Conservation (phyloP, 23 tunicate species). For the Styela plicata region DNA sequence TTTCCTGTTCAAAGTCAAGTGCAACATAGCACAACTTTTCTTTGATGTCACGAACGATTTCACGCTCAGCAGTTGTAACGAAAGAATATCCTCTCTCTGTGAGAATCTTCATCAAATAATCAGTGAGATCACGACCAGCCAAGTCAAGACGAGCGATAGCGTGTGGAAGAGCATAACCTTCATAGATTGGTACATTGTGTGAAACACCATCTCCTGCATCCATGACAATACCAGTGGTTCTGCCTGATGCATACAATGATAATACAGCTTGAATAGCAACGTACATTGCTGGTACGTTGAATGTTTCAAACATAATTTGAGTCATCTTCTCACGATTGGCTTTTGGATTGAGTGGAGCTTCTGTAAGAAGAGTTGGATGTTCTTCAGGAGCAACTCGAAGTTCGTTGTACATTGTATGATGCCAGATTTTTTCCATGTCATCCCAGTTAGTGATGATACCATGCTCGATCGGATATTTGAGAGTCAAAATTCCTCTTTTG, state of each 20-base stretch:
- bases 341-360: conserved; percentile 63
- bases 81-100: conserved; percentile 71
- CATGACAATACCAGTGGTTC: conserved; percentile 48
- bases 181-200: conserved; percentile 90
- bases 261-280: conserved; percentile 79
- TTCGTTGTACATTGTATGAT: conserved; percentile 98
- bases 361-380: conserved; percentile 46
- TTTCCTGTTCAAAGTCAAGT: conserved; percentile 71
- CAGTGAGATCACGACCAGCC: conserved; percentile 89
- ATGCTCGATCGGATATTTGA: conserved; percentile 92
- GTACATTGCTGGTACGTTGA: conserved; percentile 99
- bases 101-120: conserved; percentile 78
- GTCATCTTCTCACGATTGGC: conserved; percentile 80
- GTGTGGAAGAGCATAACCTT: conserved; percentile 95
- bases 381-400: conserved; percentile 41
- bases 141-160: conserved; percentile 79
- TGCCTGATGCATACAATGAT: conserved; percentile 12
- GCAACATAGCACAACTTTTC: conserved; percentile 85
- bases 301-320: conserved; percentile 98
- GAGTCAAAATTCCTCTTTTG: conserved; percentile 36
- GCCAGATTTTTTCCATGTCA: conserved; percentile 99
- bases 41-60: conserved; percentile 77
- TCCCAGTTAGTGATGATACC: conserved; percentile 99
- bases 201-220: conserved; percentile 98
- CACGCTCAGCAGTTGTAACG: conserved; percentile 51